Conservation (phyloP, 2,797 vertebrate genomes). For the Amazona finschi region DNA sequence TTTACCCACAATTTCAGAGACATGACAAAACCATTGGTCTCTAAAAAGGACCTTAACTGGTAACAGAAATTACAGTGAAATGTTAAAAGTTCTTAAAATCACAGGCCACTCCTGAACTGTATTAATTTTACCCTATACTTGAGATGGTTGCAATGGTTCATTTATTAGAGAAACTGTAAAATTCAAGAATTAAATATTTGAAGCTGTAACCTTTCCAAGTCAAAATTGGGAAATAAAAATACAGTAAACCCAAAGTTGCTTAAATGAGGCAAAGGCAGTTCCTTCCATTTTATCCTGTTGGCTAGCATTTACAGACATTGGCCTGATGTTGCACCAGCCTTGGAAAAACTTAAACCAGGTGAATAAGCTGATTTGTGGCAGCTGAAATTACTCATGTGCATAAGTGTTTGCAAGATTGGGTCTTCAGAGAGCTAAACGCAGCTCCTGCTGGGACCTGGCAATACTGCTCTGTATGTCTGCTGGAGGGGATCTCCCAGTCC, state of each 20-base stretch:
- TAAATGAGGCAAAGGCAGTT: not conserved
- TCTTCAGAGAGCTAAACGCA: conserved; percentile 7
- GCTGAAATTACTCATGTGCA: conserved; percentile 33
- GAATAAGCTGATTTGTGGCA: conserved; percentile 5
- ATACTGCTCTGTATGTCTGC: not conserved
- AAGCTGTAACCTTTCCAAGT: not conserved
- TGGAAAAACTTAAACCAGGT: not conserved
- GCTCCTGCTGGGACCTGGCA: not conserved
- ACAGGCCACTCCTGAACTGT: not conserved
- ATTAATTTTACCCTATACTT: not conserved
- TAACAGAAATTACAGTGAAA: not conserved
- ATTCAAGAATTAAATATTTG: not conserved
- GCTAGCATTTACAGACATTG: not conserved
- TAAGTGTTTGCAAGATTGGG: conserved; percentile 27
- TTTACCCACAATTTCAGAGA: not conserved
- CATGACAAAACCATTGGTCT: not conserved
- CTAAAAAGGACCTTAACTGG: not conserved
- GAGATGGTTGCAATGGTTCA: not conserved
- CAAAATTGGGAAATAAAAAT: not conserved
- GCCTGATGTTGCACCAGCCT: not conserved
- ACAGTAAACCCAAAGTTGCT: not conserved
- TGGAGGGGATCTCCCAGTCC: conserved; percentile 16
- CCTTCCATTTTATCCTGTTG: not conserved
- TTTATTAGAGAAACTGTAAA: not conserved
- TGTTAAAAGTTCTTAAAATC: not conserved